These are phyloP conservation scores for Elanoides forficatus DNA, from an alignment of 2,113 vertebrate species.

Conservation along the genomic window DNA sequence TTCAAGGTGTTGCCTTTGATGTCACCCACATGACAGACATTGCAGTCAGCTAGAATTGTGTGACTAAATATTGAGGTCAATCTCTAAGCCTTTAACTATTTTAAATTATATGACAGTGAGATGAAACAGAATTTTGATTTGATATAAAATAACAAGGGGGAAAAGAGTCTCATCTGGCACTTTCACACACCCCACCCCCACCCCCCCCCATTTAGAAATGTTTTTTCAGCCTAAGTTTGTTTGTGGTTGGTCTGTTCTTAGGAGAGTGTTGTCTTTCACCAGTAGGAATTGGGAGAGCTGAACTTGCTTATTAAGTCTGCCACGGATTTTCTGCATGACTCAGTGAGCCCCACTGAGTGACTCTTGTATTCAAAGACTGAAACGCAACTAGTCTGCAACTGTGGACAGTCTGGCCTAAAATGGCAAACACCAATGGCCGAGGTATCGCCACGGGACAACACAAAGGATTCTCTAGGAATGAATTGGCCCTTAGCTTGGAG, in stretches of 20 bases:
- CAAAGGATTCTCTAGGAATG: not conserved
- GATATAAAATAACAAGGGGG: not conserved
- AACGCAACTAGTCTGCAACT: not conserved
- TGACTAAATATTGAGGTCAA: not conserved
- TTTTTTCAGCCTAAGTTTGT: not conserved
- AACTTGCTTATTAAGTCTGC: not conserved
- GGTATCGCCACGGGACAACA: not conserved
- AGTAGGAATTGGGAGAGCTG: not conserved
- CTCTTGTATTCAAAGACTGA: not conserved
- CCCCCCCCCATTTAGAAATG: not conserved
- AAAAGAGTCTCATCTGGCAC: not conserved
- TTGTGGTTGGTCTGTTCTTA: not conserved
- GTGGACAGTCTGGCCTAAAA: not conserved
- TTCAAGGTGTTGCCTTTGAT: not conserved
- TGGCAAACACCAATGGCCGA: not conserved
- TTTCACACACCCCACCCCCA: no score
- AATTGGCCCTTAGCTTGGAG: not conserved
- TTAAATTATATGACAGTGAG: not conserved
- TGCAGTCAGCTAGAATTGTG: not conserved
- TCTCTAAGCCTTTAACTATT: not conserved
- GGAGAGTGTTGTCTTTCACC: not conserved
- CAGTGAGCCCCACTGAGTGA: not conserved
- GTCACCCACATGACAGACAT: not conserved
- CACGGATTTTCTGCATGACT: not conserved
- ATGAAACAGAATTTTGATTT: not conserved